Evolutionary conservation across 2,797 vertebrate species (phyloP), one percentile per base, ranked within the genome.

Genomic region (Tokudaia tokunoshimensis): DNA sequence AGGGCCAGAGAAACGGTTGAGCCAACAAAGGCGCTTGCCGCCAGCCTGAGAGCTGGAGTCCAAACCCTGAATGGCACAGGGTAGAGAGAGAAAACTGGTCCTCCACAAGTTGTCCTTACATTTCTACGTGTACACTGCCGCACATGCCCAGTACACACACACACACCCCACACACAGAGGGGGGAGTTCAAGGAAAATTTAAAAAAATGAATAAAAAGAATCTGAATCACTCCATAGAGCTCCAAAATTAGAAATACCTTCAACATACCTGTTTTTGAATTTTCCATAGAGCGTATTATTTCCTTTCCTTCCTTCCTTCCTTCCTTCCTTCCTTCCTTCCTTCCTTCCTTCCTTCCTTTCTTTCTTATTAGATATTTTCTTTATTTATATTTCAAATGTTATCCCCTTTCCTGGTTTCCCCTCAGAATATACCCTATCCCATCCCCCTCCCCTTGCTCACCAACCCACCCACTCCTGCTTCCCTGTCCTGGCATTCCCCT

Each of bases 241-340:
- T 76, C 86, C 78, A 90, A 97, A 94, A 63, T 47, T 83, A 81
- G 57, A 75, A 93, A 92, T 75, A 59, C 17, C 61, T 96, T 84
- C 22, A 76, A 92, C 87, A 55, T 92, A 31, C 82, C 12, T 79
- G 72, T 81, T 74, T 72, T 44, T 61, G 65, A 95, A 80, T 55
- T 84, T 57, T 76, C 34, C 63, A 50, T 41, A 70, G 79, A 6
- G 11, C 37, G 63, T 88, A 91, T 81, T 31, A 61, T 87, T 89
- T 85, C 74, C 59, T 67, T 11, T 52, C 50, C 11, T 52, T 52
- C 1, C 50, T 11, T 11, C 10, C 50, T 52, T 11, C 11, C 50
- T 52, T 11, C 11, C 10, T 52, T 52, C 11, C 50, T 52, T 11
- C 11, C 50, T 52, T 11, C 10, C 50, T 52, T 10, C 11, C 50